These are phyloP conservation scores for Daphoenositta chrysoptera DNA, from an alignment of 2,113 vertebrate species.

Conservation along the genomic window DNA sequence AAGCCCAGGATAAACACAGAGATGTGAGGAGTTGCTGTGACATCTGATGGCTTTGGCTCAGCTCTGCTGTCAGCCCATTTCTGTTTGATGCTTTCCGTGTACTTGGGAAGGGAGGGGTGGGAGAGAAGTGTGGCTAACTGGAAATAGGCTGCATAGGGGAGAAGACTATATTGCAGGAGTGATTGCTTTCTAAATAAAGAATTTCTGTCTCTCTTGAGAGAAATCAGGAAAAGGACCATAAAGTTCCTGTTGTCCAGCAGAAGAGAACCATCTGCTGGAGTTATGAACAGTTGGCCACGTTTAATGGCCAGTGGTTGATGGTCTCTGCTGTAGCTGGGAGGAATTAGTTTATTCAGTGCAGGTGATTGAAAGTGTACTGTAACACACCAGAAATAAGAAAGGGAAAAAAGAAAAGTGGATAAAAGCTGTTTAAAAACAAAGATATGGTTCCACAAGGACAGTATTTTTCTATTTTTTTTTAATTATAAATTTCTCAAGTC, in stretches of 20 bases:
- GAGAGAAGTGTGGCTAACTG: neutral
- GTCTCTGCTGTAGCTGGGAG: neutral
- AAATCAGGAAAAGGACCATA: slow-evolving; percentile 26
- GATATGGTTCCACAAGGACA: neutral
- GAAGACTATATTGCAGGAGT: neutral
- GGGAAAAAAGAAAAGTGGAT: neutral
- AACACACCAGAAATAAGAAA: neutral
- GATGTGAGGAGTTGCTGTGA: neutral
- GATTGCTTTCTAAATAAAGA: slow-evolving; percentile 40
- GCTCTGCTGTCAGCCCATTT: neutral
- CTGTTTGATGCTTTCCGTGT: neutral
- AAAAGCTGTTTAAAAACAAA: neutral
- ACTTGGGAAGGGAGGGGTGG: neutral
- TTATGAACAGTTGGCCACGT: neutral
- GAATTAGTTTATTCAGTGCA: neutral
- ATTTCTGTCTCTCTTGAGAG: slow-evolving; percentile 2
- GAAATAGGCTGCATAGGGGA: neutral
- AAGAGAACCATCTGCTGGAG: slow-evolving; percentile 53
- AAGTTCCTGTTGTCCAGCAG: slow-evolving; percentile 46
- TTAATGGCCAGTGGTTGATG: slow-evolving; percentile 33
- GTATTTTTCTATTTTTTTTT: neutral
- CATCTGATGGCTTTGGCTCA: neutral
- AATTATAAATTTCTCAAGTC: neutral
- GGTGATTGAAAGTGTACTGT: neutral
- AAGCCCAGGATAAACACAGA: neutral